Base-by-base conservation (phyloP, 2,888 invertebrate species). In the Tromatobia lineatoria region DNA sequence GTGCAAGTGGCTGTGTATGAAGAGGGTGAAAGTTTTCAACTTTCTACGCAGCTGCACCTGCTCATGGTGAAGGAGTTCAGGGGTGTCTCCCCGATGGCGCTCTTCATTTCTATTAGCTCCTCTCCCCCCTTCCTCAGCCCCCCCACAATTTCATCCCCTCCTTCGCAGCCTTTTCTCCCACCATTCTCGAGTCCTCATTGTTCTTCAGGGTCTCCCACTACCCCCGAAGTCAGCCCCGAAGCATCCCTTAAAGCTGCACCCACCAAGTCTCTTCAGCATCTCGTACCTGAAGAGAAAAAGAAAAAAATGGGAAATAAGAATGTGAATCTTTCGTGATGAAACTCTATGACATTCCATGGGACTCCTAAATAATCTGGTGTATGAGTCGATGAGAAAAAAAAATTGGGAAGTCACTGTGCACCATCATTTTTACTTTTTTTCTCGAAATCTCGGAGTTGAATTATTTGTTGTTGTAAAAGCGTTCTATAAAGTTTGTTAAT, bases 101-200 rank as follows among this genome's bases (percentile, higher is more conserved):
- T 89, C 91, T 91, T 91, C 90, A 88, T 91, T 91, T 91, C 91
- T 91, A 91, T 91, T 91, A 91, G 88, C 90, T 86, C 88, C 86
- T 74, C 88, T 86, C 88, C 87, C 87, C 73, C 75, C 23, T 69
- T 57, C 45, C 45, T 34, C n/a, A n/a, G n/a, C n/a, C n/a, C 38
- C 34, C 52, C 50, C 29, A 18, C 25, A 70, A 67, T 71, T 25
- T 64, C 74, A 74, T 74, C 77, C 82, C 77, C 69, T 42, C 77
- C 38, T 15, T 57, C 76, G 82, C n/a, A 76, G 82, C 75, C 83
- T 61, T 82, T 83, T 83, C 77, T 78, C 74, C 70, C 54, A 78
- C 82, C 85, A 82, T 84, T 85, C 86, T 85, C 82, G 75, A 52
- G 83, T 71, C 85, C 85, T 83, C 88, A 90, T 90, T 91, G 91